Conservation (phyloP, 2,888 invertebrate genomes). For the Ellobium chinense region DNA sequence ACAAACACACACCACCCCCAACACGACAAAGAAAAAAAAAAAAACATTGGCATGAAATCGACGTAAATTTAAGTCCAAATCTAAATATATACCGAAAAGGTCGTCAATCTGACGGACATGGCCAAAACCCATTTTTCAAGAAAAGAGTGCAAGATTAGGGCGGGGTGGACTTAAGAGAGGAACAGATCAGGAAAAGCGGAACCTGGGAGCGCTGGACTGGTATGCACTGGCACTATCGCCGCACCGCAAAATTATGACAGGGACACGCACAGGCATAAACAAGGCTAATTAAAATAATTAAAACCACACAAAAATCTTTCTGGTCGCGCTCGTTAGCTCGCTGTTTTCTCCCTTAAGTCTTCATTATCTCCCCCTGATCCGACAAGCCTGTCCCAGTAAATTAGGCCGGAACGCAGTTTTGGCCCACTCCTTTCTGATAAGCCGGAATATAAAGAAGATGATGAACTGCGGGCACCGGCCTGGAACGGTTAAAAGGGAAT, state of each 20-base stretch:
- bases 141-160: too few relatives aligned
- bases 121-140: too few relatives aligned
- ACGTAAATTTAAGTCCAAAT: too few relatives aligned
- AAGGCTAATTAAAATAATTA: slow-evolving; percentile 19
- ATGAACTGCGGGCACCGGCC: neutral
- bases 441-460: neutral
- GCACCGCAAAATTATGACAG: slow-evolving; percentile 2
- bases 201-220: too few relatives aligned
- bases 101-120: too few relatives aligned
- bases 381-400: slow-evolving; percentile 18
- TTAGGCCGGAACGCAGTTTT: neutral
- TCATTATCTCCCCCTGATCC: neutral
- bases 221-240: neutral
- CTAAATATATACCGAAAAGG: too few relatives aligned
- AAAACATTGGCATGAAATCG: too few relatives aligned
- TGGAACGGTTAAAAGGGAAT: too few relatives aligned
- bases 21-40: too few relatives aligned
- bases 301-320: slow-evolving; percentile 10
- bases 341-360: slow-evolving; percentile 1
- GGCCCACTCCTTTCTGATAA: neutral
- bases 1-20: too few relatives aligned
- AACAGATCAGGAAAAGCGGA: too few relatives aligned
- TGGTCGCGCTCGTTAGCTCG: slow-evolving; percentile 17
- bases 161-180: too few relatives aligned
- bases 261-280: slow-evolving; percentile 6